Percentiles rank a stretch among this genome's conserved stretches.
Evolutionary conservation across 2,888 invertebrate genomes (phyloP).

Genomic region (Microctonus hyperodae): DNA sequence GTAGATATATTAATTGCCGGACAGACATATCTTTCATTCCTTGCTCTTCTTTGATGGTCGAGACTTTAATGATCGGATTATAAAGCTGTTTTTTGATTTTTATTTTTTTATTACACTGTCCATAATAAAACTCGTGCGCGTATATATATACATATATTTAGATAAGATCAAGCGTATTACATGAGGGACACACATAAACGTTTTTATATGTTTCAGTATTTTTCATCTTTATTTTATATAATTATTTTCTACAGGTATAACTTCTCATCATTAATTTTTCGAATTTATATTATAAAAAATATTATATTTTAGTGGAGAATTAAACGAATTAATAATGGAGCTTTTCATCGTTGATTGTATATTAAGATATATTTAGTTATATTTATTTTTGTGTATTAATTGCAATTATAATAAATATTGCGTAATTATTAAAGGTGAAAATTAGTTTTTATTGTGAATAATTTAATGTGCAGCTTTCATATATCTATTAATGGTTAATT

Average conservation of each 20-base stretch:
- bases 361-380: too few species aligned
- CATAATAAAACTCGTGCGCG: constrained; percentile 21
- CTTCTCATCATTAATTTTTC: not conserved
- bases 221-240: not conserved
- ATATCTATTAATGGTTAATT: too few species aligned
- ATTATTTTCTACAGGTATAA: not conserved
- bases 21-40: constrained; percentile 45
- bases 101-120: constrained; percentile 50
- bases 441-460: too few species aligned
- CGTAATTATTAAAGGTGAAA: too few species aligned
- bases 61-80: constrained; percentile 59
- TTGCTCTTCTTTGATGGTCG: constrained; percentile 37
- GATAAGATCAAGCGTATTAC: constrained; percentile 3
- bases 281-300: too few species aligned
- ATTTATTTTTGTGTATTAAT: too few species aligned
- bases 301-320: too few species aligned
- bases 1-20: constrained; percentile 53
- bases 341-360: too few species aligned
- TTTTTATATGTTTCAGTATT: not conserved
- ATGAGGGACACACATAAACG: not conserved
- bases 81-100: constrained; percentile 58
- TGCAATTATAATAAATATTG: too few species aligned
- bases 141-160: not conserved
- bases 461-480: too few species aligned
- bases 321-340: too few species aligned